A percentile compares a stretch with the other conserved stretches of the same genome.
Evolutionary conservation across 2,797 vertebrate species (phyloP).

Genomic region (Apogon talboti): DNA sequence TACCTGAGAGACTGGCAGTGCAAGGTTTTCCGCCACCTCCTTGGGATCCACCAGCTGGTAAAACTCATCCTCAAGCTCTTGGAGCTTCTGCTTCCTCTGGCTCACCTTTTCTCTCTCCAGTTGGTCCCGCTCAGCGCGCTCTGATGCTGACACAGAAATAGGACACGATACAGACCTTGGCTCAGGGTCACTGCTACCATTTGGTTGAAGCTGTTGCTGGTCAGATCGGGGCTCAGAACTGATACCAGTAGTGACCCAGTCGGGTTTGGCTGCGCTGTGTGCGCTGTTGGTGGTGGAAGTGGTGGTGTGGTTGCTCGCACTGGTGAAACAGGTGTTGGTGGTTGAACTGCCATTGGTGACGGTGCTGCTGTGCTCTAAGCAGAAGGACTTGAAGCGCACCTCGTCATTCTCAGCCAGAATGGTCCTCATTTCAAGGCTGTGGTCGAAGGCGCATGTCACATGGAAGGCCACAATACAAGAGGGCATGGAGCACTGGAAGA

Average conservation of each 20-base stretch:
- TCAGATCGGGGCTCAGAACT: constrained; percentile 34
- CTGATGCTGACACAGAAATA: constrained; percentile 52
- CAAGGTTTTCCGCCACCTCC: constrained; percentile 90
- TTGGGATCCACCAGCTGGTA: constrained; percentile 92
- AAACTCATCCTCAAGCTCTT: constrained; percentile 95
- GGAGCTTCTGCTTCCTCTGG: constrained; percentile 94
- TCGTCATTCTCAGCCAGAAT: constrained; percentile 96
- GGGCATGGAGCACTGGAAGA: constrained; percentile 93
- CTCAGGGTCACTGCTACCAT: constrained; percentile 45
- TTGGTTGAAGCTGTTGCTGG: constrained; percentile 42
- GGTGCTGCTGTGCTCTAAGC: constrained; percentile 91
- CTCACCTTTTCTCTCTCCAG: constrained; percentile 92
- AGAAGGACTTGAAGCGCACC: constrained; percentile 98
- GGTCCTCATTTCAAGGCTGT: constrained; percentile 94
- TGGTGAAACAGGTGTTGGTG: constrained; percentile 31
- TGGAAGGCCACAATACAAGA: constrained; percentile 96
- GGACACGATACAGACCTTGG: constrained; percentile 53
- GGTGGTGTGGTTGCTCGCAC: constrained; percentile 34
- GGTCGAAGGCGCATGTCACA: constrained; percentile 97
- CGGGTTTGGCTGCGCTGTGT: constrained; percentile 26
- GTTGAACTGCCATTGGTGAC: constrained; percentile 21
- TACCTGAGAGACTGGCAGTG: constrained; percentile 83
- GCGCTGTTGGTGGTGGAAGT: constrained; percentile 31
- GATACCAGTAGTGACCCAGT: constrained; percentile 16
- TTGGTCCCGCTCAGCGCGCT: constrained; percentile 81